These are phyloP conservation scores for Polydrusus cervinus DNA, from an alignment of 2,888 invertebrate species.

Conservation along the genomic window DNA sequence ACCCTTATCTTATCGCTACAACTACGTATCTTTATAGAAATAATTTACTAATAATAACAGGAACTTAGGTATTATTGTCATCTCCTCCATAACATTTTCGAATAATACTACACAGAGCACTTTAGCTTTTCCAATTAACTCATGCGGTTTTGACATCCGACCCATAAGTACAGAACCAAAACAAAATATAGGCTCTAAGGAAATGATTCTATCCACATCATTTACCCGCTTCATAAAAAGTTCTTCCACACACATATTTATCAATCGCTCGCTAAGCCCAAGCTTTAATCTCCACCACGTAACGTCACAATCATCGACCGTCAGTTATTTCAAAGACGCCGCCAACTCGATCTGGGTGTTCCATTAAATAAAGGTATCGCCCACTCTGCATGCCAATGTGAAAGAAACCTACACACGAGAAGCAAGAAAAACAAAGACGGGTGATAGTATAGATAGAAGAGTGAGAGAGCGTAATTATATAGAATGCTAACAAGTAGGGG, in stretches of 20 bases:
- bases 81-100: too few relatives aligned
- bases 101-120: too few relatives aligned
- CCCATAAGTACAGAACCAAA: neutral
- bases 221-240: constrained; percentile 32
- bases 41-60: too few relatives aligned
- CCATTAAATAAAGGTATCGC: constrained; percentile 69
- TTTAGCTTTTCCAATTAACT: constrained; percentile 11
- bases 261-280: constrained; percentile 17
- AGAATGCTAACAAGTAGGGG: constrained; percentile 67
- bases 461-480: constrained; percentile 64
- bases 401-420: constrained; percentile 34
- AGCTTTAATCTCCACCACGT: constrained; percentile 31
- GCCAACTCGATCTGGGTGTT: constrained; percentile 71
- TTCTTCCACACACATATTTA: constrained; percentile 34
- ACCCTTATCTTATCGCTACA: too few relatives aligned
- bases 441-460: constrained; percentile 46
- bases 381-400: constrained; percentile 61
- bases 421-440: constrained; percentile 47
- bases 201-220: constrained; percentile 28
- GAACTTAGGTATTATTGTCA: too few relatives aligned
- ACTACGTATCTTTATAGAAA: too few relatives aligned
- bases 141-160: constrained; percentile 14
- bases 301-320: constrained; percentile 65
- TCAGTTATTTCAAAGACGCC: constrained; percentile 69
- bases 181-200: constrained; percentile 7